Conservation (phyloP, 2,888 invertebrate species). For the Dorcus hopei region DNA sequence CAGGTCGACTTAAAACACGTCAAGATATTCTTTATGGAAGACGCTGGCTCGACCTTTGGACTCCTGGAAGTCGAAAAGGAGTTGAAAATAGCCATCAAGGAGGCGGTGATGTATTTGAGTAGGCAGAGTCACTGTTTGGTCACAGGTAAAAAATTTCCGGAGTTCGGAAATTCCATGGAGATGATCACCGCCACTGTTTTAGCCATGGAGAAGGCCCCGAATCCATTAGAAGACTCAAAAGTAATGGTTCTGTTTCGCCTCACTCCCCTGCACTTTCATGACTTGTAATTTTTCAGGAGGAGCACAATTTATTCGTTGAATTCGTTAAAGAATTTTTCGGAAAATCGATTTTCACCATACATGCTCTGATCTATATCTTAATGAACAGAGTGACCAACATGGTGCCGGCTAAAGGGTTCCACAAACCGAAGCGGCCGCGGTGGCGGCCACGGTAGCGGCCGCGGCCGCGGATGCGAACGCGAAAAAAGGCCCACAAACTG, state of each 20-base stretch:
- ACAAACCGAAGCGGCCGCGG: no score
- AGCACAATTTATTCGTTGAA: constrained; percentile 36
- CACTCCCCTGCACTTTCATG: neutral
- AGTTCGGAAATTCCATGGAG: constrained; percentile 13
- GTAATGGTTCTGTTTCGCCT: constrained; percentile 2
- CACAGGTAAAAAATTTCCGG: constrained; percentile 18
- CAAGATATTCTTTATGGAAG: constrained; percentile 57
- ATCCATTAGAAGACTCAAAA: constrained; percentile 7
- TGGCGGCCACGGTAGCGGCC: no score
- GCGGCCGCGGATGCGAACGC: no score
- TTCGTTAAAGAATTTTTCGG: constrained; percentile 41
- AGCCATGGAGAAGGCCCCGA: neutral
- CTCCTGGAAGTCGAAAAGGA: constrained; percentile 53
- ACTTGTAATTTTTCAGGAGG: constrained; percentile 32
- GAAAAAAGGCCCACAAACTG: no score
- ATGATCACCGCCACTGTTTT: constrained; percentile 26
- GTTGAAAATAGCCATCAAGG: constrained; percentile 52
- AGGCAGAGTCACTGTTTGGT: constrained; percentile 47
- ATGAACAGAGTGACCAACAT: neutral
- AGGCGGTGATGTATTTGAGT: constrained; percentile 54
- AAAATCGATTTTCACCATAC: constrained; percentile 46
- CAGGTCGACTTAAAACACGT: constrained; percentile 33
- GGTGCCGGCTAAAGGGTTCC: no score
- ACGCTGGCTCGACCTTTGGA: constrained; percentile 55
- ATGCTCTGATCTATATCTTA: constrained; percentile 10